Percentiles rank a stretch among this genome's conserved stretches.
Conservation (phyloP, 2,113 vertebrate genomes). For the Triplophysa siluroides region DNA sequence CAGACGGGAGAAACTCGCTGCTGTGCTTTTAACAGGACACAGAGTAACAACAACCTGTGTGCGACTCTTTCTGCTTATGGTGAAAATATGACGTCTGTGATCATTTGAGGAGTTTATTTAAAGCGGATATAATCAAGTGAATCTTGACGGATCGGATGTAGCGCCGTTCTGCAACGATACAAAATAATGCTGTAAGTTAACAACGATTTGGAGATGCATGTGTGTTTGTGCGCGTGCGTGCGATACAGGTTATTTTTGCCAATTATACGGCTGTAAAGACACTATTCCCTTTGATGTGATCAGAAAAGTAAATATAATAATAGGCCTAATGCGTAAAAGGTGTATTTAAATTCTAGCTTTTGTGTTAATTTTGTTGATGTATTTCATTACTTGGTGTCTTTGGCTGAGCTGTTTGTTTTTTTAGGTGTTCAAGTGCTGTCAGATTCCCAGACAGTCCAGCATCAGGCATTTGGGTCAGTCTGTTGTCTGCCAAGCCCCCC, state of each 20-base stretch:
- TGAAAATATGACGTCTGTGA: neutral
- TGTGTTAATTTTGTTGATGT: neutral
- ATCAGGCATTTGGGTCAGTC: neutral
- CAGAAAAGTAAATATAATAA: too few species aligned
- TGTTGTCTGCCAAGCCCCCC: conserved; percentile 1
- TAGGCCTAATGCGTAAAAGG: too few species aligned
- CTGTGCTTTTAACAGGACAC: conserved; percentile 15
- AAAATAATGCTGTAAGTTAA: conserved; percentile 35
- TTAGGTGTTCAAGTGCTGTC: neutral
- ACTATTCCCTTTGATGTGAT: too few species aligned
- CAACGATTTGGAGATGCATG: neutral
- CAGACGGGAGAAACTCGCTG: conserved; percentile 19
- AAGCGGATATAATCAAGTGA: neutral
- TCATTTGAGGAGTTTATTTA: neutral
- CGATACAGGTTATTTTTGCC: too few species aligned
- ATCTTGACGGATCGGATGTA: conserved; percentile 25
- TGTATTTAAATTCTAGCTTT: too few species aligned
- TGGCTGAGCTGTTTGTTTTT: neutral
- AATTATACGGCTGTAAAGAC: too few species aligned
- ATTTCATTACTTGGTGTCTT: too few species aligned
- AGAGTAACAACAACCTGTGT: neutral
- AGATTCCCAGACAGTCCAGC: neutral
- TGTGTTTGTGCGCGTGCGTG: neutral
- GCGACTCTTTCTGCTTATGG: neutral
- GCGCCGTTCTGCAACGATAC: neutral